Evolutionary conservation across 35 echinoderm and acorn worm species (phyloP).

Genomic region (Patiria miniata): DNA sequence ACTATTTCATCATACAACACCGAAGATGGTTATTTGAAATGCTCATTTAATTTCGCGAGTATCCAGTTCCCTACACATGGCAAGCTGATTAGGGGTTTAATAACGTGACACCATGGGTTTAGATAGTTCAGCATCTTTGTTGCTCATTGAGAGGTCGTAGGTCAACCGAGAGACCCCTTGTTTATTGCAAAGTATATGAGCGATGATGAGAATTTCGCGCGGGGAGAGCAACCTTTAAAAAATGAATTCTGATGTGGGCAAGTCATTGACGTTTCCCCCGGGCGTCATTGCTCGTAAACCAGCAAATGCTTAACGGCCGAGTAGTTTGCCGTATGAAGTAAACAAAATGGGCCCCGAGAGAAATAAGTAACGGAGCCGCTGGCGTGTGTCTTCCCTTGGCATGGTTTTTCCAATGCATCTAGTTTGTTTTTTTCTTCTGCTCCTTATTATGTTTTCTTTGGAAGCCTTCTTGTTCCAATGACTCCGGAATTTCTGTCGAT

Average conservation of each 20-base stretch:
- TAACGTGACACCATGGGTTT: neutral
- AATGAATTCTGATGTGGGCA: neutral
- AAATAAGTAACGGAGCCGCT: neutral
- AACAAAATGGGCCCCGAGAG: constrained; percentile 5
- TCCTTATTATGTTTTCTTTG: too few relatives aligned
- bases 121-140: neutral
- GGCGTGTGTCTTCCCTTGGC: neutral
- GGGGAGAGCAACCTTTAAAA: constrained; percentile 2
- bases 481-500: too few relatives aligned
- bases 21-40: too few relatives aligned
- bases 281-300: constrained; percentile 4
- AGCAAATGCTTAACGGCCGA: neutral
- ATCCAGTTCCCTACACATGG: neutral
- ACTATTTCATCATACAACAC: too few relatives aligned
- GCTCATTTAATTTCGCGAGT: too few relatives aligned
- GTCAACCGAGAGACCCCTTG: neutral
- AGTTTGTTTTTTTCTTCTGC: neutral
- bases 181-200: too few relatives aligned
- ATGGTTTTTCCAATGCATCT: constrained; percentile 6
- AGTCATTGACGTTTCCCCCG: neutral
- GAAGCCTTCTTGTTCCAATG: too few relatives aligned
- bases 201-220: too few relatives aligned
- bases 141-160: neutral
- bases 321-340: neutral
- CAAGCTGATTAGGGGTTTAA: neutral